Evolutionary conservation across 2,113 vertebrate genomes (phyloP).

Genomic region (Aviceda subcristata): DNA sequence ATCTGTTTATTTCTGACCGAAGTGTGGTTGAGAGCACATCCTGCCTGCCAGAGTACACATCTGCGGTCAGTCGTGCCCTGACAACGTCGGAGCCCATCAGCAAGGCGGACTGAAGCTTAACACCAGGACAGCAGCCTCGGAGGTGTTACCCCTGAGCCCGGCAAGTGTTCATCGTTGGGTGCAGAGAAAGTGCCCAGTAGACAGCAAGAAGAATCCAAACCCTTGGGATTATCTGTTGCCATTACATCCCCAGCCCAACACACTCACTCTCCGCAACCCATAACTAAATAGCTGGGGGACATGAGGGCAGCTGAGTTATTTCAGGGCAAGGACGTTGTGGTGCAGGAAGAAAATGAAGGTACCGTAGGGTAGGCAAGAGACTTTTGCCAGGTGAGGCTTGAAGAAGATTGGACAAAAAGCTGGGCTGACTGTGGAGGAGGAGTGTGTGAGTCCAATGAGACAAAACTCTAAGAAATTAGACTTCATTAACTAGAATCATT

Average conservation of each 20-base stretch:
- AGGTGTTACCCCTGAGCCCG: neutral
- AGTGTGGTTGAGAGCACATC: neutral
- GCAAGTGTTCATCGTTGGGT: fast-evolving
- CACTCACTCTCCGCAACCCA: neutral
- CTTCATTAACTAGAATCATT: neutral
- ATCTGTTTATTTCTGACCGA: neutral
- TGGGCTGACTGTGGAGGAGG: neutral
- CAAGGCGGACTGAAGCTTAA: neutral
- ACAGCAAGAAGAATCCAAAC: neutral
- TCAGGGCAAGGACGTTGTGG: neutral
- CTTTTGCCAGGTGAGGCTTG: neutral
- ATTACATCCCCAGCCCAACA: neutral
- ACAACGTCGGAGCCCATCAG: neutral
- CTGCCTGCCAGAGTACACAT: neutral
- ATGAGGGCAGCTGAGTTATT: neutral
- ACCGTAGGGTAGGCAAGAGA: neutral
- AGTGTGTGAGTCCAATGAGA: neutral
- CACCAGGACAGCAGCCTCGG: neutral
- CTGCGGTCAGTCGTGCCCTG: neutral
- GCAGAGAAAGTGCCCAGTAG: neutral
- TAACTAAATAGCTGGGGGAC: neutral
- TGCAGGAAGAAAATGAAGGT: neutral
- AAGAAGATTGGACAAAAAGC: neutral
- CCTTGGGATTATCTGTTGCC: neutral
- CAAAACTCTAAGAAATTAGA: neutral